Percentiles rank a stretch among this genome's conserved stretches.
These are phyloP conservation scores for Aythya fuligula DNA, from an alignment of 2,797 vertebrate species.

Conservation along the genomic window DNA sequence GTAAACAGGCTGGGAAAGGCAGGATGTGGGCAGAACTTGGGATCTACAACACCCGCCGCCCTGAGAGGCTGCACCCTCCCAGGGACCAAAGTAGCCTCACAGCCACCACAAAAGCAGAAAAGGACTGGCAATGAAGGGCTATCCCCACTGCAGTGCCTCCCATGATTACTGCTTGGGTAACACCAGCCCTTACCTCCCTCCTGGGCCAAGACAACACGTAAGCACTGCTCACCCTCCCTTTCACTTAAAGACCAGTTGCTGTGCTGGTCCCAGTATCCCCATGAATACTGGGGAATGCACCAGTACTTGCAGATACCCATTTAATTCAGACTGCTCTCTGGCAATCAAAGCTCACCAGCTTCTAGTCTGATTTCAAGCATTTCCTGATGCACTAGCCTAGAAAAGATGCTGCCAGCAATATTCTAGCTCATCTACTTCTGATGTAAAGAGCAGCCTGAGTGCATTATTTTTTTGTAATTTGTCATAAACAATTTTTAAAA, in stretches of 20 bases:
- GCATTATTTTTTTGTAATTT: neutral
- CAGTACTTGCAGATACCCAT: neutral
- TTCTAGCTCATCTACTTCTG: neutral
- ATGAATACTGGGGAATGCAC: fast-evolving
- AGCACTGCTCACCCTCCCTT: neutral
- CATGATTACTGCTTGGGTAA: neutral
- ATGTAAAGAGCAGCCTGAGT: neutral
- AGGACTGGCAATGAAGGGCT: neutral
- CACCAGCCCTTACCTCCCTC: neutral
- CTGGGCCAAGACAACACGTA: neutral
- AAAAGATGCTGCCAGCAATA: neutral
- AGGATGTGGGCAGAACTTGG: constrained; percentile 67
- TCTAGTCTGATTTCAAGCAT: neutral
- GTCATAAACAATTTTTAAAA: neutral
- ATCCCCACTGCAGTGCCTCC: neutral
- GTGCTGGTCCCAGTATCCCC: neutral
- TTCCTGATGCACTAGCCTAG: neutral
- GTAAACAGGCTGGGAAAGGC: constrained; percentile 50
- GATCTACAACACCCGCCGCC: neutral
- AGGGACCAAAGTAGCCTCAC: constrained; percentile 62
- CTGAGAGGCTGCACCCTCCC: constrained; percentile 3
- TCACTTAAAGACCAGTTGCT: neutral
- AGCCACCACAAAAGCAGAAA: constrained; percentile 24
- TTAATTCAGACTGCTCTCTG: neutral
- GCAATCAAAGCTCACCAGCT: neutral